A percentile compares a stretch with the other conserved stretches of the same genome.
These are phyloP conservation scores for Euplexia lucipara DNA, from an alignment of 2,888 invertebrate genomes.

Conservation along the genomic window DNA sequence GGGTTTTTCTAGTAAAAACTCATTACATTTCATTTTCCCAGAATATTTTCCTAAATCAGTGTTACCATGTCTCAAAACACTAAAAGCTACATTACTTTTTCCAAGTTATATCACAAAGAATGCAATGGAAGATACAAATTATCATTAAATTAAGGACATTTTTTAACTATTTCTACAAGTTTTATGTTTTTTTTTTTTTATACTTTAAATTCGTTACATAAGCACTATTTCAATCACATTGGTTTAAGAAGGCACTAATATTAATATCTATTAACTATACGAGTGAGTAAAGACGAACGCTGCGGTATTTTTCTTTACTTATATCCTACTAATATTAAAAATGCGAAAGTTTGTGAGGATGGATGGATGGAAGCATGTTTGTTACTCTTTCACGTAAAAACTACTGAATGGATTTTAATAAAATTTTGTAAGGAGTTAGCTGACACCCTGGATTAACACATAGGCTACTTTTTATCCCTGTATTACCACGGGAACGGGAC, in stretches of 20 bases:
- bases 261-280: slow-evolving; percentile 33
- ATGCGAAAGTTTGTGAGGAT: too few relatives aligned
- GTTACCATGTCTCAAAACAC: slow-evolving; percentile 32
- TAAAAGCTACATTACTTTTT: slow-evolving; percentile 50
- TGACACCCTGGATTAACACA: too few relatives aligned
- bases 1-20: too few relatives aligned
- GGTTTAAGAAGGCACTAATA: slow-evolving; percentile 53
- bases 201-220: slow-evolving; percentile 58
- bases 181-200: slow-evolving; percentile 23
- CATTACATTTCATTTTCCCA: too few relatives aligned
- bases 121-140: slow-evolving; percentile 57
- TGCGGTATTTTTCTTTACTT: slow-evolving; percentile 8
- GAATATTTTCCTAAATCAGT: not conserved
- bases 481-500: too few relatives aligned
- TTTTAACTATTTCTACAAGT: slow-evolving; percentile 48
- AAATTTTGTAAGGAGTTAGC: too few relatives aligned
- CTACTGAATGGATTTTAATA: too few relatives aligned
- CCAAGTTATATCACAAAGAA: slow-evolving; percentile 59
- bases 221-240: slow-evolving; percentile 62
- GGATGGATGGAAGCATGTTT: too few relatives aligned
- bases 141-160: slow-evolving; percentile 33
- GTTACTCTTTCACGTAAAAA: too few relatives aligned
- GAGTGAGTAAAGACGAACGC: not conserved
- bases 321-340: too few relatives aligned
- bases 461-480: too few relatives aligned